Evolutionary conservation across 2,797 vertebrate species (phyloP).

Genomic region (Chiropotes sagulatus): DNA sequence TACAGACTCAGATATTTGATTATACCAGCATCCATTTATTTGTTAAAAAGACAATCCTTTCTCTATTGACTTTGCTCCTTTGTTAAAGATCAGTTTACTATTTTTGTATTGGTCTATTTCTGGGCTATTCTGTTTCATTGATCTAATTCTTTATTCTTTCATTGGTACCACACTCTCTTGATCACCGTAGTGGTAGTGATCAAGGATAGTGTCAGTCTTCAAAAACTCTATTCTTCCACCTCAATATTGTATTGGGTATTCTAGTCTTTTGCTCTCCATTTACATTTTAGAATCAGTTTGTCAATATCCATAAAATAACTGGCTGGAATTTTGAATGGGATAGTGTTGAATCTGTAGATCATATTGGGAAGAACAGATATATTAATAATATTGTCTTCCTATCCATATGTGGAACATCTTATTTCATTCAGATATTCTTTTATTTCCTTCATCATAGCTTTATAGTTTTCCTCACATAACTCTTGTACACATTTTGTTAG

Average conservation of each 20-base stretch:
- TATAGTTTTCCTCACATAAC: background rate
- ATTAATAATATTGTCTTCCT: background rate
- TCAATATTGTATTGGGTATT: background rate
- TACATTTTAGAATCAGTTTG: background rate
- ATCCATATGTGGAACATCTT: background rate
- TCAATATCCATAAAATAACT: background rate
- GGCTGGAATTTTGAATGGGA: background rate
- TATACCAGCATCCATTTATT: background rate
- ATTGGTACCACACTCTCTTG: background rate
- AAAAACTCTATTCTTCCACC: background rate
- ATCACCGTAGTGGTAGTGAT: background rate
- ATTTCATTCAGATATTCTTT: background rate
- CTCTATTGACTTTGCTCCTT: background rate
- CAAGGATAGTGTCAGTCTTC: background rate
- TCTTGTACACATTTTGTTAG: background rate
- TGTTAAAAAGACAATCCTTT: background rate
- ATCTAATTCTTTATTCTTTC: background rate
- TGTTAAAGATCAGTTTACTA: background rate
- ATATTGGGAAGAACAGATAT: background rate
- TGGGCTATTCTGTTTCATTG: background rate
- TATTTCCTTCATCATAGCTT: background rate
- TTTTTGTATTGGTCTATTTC: background rate
- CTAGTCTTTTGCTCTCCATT: background rate
- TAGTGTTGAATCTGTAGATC: background rate
- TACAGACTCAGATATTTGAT: background rate